These are phyloP conservation scores for Mixornis gularis DNA, from an alignment of 2,113 vertebrate genomes.

Conservation along the genomic window DNA sequence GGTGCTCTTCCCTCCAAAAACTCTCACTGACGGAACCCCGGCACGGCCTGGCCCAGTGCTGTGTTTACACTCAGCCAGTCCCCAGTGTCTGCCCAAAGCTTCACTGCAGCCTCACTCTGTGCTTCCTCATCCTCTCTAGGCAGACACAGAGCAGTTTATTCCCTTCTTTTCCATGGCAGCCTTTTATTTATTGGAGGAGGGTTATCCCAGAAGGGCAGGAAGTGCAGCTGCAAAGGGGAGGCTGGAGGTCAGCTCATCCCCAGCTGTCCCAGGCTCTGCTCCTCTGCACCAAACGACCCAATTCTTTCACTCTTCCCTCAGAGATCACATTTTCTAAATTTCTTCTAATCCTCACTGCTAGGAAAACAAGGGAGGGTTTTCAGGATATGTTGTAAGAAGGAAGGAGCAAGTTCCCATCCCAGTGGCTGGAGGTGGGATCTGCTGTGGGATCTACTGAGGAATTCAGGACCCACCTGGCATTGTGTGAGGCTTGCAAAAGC, in stretches of 20 bases:
- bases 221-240: not conserved
- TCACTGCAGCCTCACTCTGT: not conserved
- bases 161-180: not conserved
- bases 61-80: not conserved
- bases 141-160: not conserved
- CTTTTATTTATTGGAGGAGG: not conserved
- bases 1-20: not conserved
- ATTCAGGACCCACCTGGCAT: not conserved
- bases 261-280: not conserved
- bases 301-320: not conserved
- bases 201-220: not conserved
- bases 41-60: not conserved
- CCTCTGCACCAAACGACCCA: not conserved
- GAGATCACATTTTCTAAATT: not conserved
- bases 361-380: not conserved
- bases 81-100: not conserved
- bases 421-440: not conserved
- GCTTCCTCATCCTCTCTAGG: not conserved
- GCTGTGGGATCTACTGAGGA: not conserved
- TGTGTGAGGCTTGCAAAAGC: not conserved
- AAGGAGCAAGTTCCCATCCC: not conserved
- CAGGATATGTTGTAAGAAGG: not conserved
- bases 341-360: not conserved
- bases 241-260: not conserved
- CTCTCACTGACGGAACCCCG: fast-evolving